Evolutionary conservation across 1,140 invertebrate genomes (phyloP), one percentile per base, ranked within the genome.

Genomic region (Pygmarrhopalites habei): DNA sequence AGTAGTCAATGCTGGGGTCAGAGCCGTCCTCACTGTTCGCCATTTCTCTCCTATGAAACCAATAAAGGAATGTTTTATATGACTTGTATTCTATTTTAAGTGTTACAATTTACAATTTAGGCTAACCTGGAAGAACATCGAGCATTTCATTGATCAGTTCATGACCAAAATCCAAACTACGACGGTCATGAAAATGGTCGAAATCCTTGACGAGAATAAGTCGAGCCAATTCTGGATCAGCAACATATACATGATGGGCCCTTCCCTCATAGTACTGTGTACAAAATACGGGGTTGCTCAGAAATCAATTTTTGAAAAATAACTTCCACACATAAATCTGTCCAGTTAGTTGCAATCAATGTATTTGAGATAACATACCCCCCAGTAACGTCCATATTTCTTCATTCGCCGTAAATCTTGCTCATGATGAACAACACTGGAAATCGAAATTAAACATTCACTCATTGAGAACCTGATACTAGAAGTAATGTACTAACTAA

Each of bases 151-250:
- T 46, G 1, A 67, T 15, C n/a, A 67, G 39, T 14, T 35, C 32
- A 35, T 65, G 58, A 1, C 67, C 67, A 43, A 59, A 46, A 29
- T 69, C 64, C 2, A 43, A 21, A 1, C 12, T 28, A 17, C 56
- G 12, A 32, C 78, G 72, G 63, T 79, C 78, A 52, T 77, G 71
- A 63, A 84, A 84, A 67, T 77, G 72, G 12, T 76, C 71, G 64
- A 83, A 82, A 68, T 84, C 82, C 32, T 77, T 80, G 5, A 79
- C 72, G 30, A 83, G 69, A 49, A 84, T 77, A 26, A 73, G 67
- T 55, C 78, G 77, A 1, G 79, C 72, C 23, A 82, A 66, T 66
- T 76, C 76, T 23, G 75, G 75, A 69, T 79, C 77, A 2, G 62
- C 47, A 17, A 64, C 44, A 32, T 41, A 59, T 5, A 64, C 35